Base-by-base conservation (phyloP, 2,888 invertebrate genomes). In the Atrina japonica region DNA sequence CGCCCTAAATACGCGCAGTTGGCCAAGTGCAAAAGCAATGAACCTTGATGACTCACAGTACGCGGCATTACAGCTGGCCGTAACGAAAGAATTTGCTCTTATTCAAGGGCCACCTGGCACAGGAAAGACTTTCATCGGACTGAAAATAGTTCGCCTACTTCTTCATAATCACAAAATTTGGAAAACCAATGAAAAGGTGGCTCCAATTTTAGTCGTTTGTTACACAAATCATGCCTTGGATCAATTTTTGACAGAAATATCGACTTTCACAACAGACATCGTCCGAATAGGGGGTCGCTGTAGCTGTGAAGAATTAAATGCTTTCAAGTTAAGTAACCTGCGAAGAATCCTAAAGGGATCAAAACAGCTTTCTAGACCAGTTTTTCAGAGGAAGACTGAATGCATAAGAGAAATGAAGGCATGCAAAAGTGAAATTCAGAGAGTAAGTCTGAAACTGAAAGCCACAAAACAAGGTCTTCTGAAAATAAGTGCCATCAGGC, bases 81-180 rank as follows among this genome's bases (percentile, higher is more conserved):
- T 90, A 0, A 86, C 86, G 1, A 86, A 87, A 64, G 87, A 89
- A 63, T 66, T 90, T 25, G 83, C 88, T 3, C 70, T 90, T 50
- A 89, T 90, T 25, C 89, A 90, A 77, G 89, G 96, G 0, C 96
- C 96, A 0, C 96, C 96, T 0, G 96, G 96, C 1, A 96, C 96
- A 0, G 96, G 96, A 0, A 96, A 96, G 92, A 96, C 96, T 0
- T 95, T 93, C 88, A 89, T 96, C 72, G 96, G 96, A 0, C 91
- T 95, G 35, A 94, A 95, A 92, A 93, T 97, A 23, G 94, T 94
- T 0, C 59, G 86, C 29, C 67, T 93, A 0, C 86, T 96, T 27
- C 88, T 96, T 0, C 88, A 92, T 61, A 96, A 95, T 87, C 76
- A 77, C 21, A n/a, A 71, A 0, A 25, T 69, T 1, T 92, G 92